Base-by-base conservation (phyloP, 1,140 invertebrate species). In the Notospermus geniculatus region DNA sequence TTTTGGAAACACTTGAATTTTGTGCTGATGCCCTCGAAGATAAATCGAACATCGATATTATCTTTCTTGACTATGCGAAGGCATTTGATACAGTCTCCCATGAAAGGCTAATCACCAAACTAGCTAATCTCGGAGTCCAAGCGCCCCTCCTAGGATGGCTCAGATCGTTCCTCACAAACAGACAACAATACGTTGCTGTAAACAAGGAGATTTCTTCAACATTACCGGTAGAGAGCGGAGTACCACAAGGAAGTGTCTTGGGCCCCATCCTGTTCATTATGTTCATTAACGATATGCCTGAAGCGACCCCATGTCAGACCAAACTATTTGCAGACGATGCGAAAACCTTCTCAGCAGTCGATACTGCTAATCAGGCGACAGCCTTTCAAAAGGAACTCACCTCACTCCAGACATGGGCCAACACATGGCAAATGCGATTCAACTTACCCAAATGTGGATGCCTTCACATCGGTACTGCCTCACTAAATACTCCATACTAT, bases 221-320 rank as follows among this genome's bases (percentile, higher is more conserved):
- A 25, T 15, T 54, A 32, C 4, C 15, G 7, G 64, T 66, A 2
- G 17, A 23, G 25, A 55, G 46, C 25, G 63, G 66, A 22, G 66
- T 68, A 17, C 64, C 63, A 2, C 60, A 70, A 56, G 64, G 66
- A 13, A 59, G 46, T n/a, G 43, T 68, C n/a, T 29, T 66, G n/a
- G 58, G 60, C 1, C 60, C 66, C 15, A n/a, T 62, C 15, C 57
- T 68, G n/a, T 68, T 60, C 28, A 27, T 68, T 2, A 11, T 62
- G 1, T 68, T 64, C 41, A 68, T 65, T 23, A 65, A 66, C 29
- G 66, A 70, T 27, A 30, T 70, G 19, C 55, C 53, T 25, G 43
- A 53, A 58, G 25, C 36, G 15, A 27, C 45, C 23, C 41, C 22
- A 2, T 54, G 17, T 1, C 29, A 54, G 9, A 39, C 23, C 17